These are phyloP conservation scores for Aleiodes alternator DNA, from an alignment of 2,888 invertebrate genomes.

Conservation along the genomic window DNA sequence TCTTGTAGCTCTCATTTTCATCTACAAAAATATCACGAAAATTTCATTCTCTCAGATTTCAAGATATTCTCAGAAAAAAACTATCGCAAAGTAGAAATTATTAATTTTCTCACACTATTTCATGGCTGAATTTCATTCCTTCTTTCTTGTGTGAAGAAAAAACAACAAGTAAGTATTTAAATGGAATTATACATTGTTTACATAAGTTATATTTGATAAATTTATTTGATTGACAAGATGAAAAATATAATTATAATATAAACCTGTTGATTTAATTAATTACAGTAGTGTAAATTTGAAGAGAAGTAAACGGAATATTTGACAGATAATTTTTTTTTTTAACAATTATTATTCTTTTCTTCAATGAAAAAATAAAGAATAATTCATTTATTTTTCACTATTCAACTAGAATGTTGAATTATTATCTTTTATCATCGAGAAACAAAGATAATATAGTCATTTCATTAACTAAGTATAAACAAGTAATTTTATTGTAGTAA, in stretches of 20 bases:
- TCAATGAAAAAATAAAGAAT: conserved; percentile 24
- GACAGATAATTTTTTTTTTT: conserved; percentile 2
- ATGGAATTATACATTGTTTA: conserved; percentile 13
- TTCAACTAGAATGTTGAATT: conserved; percentile 1
- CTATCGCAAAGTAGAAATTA: background rate
- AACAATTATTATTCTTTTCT: conserved; percentile 30
- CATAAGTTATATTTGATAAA: conserved; percentile 51
- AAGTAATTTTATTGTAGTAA: conserved; percentile 63
- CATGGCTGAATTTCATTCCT: background rate
- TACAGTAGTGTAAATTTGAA: conserved; percentile 31
- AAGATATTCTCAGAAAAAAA: background rate
- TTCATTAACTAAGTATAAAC: conserved; percentile 61
- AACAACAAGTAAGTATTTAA: conserved; percentile 2
- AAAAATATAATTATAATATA: conserved; percentile 57
- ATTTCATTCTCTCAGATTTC: too few relatives aligned
- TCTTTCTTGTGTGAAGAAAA: background rate
- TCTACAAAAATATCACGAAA: too few relatives aligned
- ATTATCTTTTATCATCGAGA: background rate
- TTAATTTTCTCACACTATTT: background rate
- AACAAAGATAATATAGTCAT: conserved; percentile 9
- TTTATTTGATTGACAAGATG: conserved; percentile 55
- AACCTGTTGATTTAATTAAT: conserved; percentile 39
- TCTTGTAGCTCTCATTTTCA: background rate
- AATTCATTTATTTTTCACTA: conserved; percentile 14
- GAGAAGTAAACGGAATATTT: conserved; percentile 21